These are phyloP conservation scores for Drosophila borborema DNA, from an alignment of 2,888 invertebrate species.

Conservation along the genomic window DNA sequence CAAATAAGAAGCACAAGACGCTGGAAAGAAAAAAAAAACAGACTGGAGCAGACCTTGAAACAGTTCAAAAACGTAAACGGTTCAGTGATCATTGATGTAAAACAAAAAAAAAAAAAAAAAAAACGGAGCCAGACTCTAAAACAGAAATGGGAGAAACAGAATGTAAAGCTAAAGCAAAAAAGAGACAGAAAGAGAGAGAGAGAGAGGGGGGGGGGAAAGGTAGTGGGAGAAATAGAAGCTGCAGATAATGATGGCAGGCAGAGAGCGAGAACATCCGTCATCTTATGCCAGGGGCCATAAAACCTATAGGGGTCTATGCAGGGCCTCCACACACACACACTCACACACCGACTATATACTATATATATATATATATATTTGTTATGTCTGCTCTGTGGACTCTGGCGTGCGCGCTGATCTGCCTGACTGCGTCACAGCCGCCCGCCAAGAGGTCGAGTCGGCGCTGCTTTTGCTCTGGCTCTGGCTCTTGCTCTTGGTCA, in stretches of 20 bases:
- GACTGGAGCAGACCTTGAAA: constrained; percentile 83
- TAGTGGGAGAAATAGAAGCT: constrained; percentile 24
- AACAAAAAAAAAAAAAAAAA: constrained; percentile 52
- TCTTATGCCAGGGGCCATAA: constrained; percentile 59
- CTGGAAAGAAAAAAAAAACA: constrained; percentile 26
- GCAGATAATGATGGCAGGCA: constrained; percentile 29
- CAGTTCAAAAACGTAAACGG: constrained; percentile 85
- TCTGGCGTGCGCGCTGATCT: constrained; percentile 80
- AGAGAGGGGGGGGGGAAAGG: background rate
- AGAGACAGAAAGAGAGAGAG: constrained; percentile 34
- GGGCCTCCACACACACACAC: constrained; percentile 13
- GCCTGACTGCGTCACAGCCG: constrained; percentile 71
- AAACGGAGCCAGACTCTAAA: constrained; percentile 53
- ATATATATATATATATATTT: constrained; percentile 6
- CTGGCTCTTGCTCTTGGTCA: constrained; percentile 63
- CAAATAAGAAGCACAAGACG: constrained; percentile 18
- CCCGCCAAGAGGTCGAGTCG: constrained; percentile 64
- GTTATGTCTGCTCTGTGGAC: constrained; percentile 18
- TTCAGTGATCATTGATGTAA: constrained; percentile 85
- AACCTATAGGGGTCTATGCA: constrained; percentile 35
- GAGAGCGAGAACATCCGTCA: constrained; percentile 72
- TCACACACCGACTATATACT: constrained; percentile 1
- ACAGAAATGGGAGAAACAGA: constrained; percentile 54
- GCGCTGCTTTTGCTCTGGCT: constrained; percentile 35
- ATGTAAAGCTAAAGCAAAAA: constrained; percentile 13